Evolutionary conservation across 2,888 invertebrate genomes (phyloP).

Genomic region (Drosophila sordidapex): DNA sequence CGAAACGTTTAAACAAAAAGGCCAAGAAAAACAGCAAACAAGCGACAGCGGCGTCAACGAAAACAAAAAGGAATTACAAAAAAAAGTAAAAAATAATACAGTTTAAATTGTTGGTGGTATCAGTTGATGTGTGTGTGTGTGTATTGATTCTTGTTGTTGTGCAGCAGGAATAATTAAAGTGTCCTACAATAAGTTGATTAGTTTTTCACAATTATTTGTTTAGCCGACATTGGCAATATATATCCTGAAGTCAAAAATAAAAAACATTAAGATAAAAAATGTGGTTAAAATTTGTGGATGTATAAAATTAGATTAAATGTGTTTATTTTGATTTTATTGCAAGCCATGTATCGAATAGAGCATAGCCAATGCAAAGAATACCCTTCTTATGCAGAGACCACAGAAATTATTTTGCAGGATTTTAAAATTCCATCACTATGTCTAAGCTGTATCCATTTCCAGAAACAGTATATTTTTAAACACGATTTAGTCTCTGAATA

Average conservation of each 20-base stretch:
- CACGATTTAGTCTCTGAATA: not conserved
- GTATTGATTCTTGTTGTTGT: not conserved
- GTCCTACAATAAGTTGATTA: not conserved
- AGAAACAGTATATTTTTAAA: not conserved
- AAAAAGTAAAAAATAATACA: slow-evolving; percentile 17
- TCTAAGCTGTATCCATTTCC: not conserved
- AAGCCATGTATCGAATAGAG: not conserved
- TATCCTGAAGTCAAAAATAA: not conserved
- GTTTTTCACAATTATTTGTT: not conserved
- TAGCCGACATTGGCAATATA: not conserved
- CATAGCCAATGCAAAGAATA: not conserved
- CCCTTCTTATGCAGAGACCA: not conserved
- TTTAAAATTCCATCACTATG: not conserved
- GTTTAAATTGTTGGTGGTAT: slow-evolving; percentile 42
- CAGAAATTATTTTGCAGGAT: not conserved
- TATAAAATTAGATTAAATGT: not conserved
- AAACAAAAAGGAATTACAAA: slow-evolving; percentile 34
- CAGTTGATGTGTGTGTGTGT: slow-evolving; percentile 21
- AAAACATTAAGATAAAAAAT: not conserved
- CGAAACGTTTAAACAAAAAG: slow-evolving; percentile 71
- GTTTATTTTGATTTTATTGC: not conserved
- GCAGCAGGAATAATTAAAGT: not conserved
- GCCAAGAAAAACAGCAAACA: slow-evolving; percentile 25
- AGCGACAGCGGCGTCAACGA: slow-evolving; percentile 34
- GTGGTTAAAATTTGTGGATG: not conserved